Evolutionary conservation across 2,797 vertebrate genomes (phyloP), one percentile per base, ranked within the genome.

Genomic region (Merluccius polli): DNA sequence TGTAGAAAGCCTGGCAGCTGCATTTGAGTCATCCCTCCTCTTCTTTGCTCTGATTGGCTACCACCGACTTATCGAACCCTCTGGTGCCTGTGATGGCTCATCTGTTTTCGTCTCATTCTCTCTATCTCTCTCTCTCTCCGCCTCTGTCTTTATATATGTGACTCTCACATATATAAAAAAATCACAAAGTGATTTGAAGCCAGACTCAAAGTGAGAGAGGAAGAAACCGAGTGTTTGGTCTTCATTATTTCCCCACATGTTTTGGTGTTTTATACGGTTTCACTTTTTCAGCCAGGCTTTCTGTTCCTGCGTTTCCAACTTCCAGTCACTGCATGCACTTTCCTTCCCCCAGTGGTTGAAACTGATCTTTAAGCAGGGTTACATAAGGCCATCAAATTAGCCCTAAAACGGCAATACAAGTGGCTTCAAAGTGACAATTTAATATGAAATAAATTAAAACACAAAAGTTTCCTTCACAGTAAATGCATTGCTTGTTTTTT

Each of bases 1-100:
- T 92, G 90, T 87, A 87, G 87, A 90, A 91, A 92, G 87, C 84
- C 85, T 86, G 87, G 83, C 91, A 92, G 89, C 89, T 91, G 91
- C 82, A 79, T 84, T 89, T 92, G 90, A 92, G 87, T 92, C 92
- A 92, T 86, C 83, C 81, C 81, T 89, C 84, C 87, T 81, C 81
- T 80, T 73, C 73, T 80, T 59, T 33, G 38, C 75, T 77, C 79
- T 80, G 0, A 15, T 77, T 68, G 36, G 31, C 83, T 85, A 72
- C 82, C 75, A 71, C 75, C 36, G n/a, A 75, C 79, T 83, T 77
- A 81, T 85, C 75, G 82, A 83, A 76, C 76, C 81, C 75, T 36
- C 71, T 79, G 76, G 69, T 78, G 81, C 48, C 70, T 77, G 36
- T 75, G 73, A 77, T 71, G 81, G 65, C 74, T 84, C 76, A 74